Conservation (phyloP, 2,797 vertebrate species). For the Anolis apletophallus region DNA sequence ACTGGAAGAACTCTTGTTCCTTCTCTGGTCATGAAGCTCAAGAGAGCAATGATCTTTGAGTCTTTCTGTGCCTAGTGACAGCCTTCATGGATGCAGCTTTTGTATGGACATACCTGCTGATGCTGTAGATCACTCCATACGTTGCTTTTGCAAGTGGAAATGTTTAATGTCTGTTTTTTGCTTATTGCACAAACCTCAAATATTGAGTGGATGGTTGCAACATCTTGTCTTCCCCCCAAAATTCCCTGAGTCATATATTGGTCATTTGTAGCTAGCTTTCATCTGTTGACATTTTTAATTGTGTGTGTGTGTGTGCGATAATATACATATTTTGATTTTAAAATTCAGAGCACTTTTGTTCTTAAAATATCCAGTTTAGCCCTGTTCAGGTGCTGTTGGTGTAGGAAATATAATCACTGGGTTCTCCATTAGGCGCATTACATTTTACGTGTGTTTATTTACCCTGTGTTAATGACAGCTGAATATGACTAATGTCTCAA, state of each 20-base stretch:
- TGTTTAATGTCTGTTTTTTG: conserved; percentile 55
- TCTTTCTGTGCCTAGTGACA: conserved; percentile 44
- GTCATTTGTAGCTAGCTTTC: conserved; percentile 62
- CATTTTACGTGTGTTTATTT: neutral
- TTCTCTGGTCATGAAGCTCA: conserved; percentile 48
- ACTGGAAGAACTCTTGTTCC: neutral
- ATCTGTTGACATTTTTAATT: conserved; percentile 50
- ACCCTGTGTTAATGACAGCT: neutral
- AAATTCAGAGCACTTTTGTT: conserved; percentile 46
- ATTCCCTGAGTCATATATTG: conserved; percentile 52
- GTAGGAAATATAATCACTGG: neutral
- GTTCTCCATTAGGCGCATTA: neutral
- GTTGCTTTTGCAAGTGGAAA: conserved; percentile 47
- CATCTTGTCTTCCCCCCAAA: conserved; percentile 46
- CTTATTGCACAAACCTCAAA: conserved; percentile 46
- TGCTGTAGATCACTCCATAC: conserved; percentile 51
- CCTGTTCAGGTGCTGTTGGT: neutral
- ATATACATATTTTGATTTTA: conserved; percentile 51
- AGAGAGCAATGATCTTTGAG: conserved; percentile 54
- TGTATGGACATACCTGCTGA: conserved; percentile 16
- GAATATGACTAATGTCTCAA: neutral
- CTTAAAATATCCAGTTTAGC: conserved; percentile 22
- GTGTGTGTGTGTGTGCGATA: conserved; percentile 59
- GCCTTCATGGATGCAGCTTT: conserved; percentile 39
- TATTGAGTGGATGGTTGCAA: conserved; percentile 54